phyloP scores from a whole-genome alignment of 2,797 vertebrate genomes.

The Manis javanica region DNA sequence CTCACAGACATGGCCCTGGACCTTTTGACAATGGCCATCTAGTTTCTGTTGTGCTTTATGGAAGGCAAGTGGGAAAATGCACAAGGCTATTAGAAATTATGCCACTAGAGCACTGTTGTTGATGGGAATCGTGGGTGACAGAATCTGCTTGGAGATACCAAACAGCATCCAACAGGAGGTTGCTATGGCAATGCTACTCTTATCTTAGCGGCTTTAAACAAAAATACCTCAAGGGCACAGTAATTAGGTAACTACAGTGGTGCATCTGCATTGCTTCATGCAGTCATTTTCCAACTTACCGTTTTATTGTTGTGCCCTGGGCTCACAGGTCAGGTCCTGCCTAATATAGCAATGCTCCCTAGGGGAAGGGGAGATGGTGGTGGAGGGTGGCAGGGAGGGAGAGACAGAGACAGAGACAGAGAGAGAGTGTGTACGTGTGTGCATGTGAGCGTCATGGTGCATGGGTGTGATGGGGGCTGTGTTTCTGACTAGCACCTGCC shows the following conservation, averaged over 20 bases:
- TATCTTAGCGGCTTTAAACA: slow-evolving; percentile 57
- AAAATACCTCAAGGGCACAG: slow-evolving; percentile 74
- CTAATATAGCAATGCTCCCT: background rate
- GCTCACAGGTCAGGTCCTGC: background rate
- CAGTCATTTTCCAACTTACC: slow-evolving; percentile 45
- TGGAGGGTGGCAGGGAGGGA: too few relatives aligned
- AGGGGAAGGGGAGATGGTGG: background rate
- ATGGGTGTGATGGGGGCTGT: background rate
- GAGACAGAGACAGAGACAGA: too few relatives aligned
- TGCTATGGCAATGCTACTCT: slow-evolving; percentile 69
- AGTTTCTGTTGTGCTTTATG: background rate
- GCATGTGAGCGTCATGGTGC: background rate
- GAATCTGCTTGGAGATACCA: slow-evolving; percentile 35
- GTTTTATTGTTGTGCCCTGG: background rate
- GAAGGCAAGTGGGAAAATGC: slow-evolving; percentile 16
- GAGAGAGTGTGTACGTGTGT: too few relatives aligned
- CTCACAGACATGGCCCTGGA: background rate
- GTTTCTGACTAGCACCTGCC: background rate
- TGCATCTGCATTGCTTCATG: background rate
- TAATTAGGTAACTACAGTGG: slow-evolving; percentile 80
- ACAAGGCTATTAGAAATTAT: slow-evolving; percentile 48
- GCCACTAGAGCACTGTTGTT: slow-evolving; percentile 20
- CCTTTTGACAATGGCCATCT: background rate
- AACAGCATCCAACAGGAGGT: slow-evolving; percentile 48
- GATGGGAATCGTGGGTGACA: slow-evolving; percentile 45